Evolutionary conservation across 2,797 vertebrate species (phyloP), one percentile per base, ranked within the genome.

Genomic region (Catharus ustulatus): DNA sequence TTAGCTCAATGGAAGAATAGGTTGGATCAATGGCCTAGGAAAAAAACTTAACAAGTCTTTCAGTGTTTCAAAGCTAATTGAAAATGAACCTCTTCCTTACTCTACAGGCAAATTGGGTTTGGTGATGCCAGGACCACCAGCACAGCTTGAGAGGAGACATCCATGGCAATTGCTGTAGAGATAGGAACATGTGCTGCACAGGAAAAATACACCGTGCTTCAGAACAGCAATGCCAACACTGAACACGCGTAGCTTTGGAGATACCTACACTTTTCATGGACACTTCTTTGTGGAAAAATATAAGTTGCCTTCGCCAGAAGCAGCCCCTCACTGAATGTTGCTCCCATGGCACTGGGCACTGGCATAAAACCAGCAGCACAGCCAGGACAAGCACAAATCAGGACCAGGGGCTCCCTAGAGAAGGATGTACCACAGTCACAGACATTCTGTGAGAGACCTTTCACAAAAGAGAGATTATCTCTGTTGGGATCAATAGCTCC

Each of bases 171-270:
- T 24, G n/a, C n/a, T 4, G 2, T 21, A 34, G 10, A 23, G 69
- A 23, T 5, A 38, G 0, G 0, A 79, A 45, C 15, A 34, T 1
- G 0, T 52, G 23, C 51, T 90, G 16, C 51, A 15, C 1, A 1
- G 36, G 74, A 45, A 62, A 75, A 59, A n/a, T 3, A 34, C 0
- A 1, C 15, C 1, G 17, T 34, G 30, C 49, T 78, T 49, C 76
- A 49, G 40, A 68, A 63, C 63, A 74, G 38, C 75, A n/a, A 8
- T 34, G 46, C 58, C 62, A 61, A 38, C 36, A 55, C 38, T 26
- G 55, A 55, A 26, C 38, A 10, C 13, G 19, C 13, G 29, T 5
- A 64, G 20, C 43, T 85, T 51, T 71, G 62, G 54, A 68, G 38
- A 80, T 5, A 49, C 16, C 10, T 26, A 8, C 13, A 27, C 22